Conservation (phyloP, 2,113 vertebrate genomes). For the Thymallus thymallus region DNA sequence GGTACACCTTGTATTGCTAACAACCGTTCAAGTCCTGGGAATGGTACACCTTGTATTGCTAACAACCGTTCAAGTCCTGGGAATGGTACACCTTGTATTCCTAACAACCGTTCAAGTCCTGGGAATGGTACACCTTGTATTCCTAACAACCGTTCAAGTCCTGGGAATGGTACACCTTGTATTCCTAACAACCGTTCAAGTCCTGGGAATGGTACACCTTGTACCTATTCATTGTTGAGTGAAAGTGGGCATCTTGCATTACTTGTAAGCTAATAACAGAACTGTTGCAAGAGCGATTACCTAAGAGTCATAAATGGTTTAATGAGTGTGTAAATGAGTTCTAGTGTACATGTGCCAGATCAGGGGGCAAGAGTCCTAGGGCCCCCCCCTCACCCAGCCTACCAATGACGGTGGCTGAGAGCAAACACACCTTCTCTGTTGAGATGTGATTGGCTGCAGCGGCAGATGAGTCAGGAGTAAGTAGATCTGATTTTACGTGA, state of each 20-base stretch:
- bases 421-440: conserved; percentile 6
- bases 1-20: not conserved
- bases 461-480: fast-evolving
- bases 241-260: too few relatives aligned
- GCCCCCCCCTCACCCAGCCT: fast-evolving
- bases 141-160: not conserved
- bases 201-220: not conserved
- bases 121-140: not conserved
- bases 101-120: not conserved
- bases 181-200: not conserved
- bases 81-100: not conserved
- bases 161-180: not conserved
- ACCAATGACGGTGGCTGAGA: conserved; percentile 20
- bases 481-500: not conserved
- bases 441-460: not conserved
- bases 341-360: not conserved
- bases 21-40: not conserved
- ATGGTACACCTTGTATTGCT: not conserved
- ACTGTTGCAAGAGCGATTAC: conserved; percentile 28
- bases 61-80: not conserved
- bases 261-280: too few relatives aligned
- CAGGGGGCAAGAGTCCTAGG: conserved; percentile 16
- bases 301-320: conserved; percentile 35
- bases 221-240: not conserved
- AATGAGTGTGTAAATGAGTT: conserved; percentile 42